Evolutionary conservation across 2,113 vertebrate genomes (phyloP), one percentile per base, ranked within the genome.

Genomic region (Sialia sialis): DNA sequence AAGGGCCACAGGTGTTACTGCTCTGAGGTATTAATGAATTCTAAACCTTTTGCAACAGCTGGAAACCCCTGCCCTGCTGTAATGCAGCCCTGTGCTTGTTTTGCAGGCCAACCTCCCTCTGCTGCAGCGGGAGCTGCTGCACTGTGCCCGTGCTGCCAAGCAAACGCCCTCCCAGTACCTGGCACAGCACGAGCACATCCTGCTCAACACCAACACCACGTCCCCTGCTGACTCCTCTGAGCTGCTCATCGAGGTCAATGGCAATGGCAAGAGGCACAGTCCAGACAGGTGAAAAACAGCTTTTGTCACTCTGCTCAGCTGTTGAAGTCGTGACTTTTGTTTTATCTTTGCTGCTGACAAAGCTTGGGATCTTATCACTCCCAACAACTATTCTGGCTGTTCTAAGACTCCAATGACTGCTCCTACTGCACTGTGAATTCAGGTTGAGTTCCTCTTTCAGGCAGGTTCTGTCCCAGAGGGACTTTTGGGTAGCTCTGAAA

Each of bases 161-260:
- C 99, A 99, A 97, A 99, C 99, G 5, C 99, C 99, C 2, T 99
- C 99, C 46, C 99, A 99, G 97, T 99, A 99, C 97, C 97, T 99
- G 96, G 99, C 99, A 19, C 99, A 99, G 94, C 99, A 99, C 1
- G 99, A 99, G 95, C 99, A 99, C 97, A 98, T 99, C 95, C 98
- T 99, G 94, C 98, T 99, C 62, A 99, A 99, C 98, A 99, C 99
- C 56, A 99, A 98, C 58, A 97, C 99, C 56, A 97, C 98, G 0
- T 99, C 99, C 7, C 99, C 99, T 0, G 97, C 98, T 0, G 99
- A 99, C 97, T 99, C 99, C 78, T 98, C 99, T 0, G 99, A 99
- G 97, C 98, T 99, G 66, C 98, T 99, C 87, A 98, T 99, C 90
- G 99, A 99, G 90, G 98, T 99, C 29, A 98, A 98, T 0, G 99